Evolutionary conservation across 2,888 invertebrate genomes (phyloP).

Genomic region (Napeogenes sylphis): DNA sequence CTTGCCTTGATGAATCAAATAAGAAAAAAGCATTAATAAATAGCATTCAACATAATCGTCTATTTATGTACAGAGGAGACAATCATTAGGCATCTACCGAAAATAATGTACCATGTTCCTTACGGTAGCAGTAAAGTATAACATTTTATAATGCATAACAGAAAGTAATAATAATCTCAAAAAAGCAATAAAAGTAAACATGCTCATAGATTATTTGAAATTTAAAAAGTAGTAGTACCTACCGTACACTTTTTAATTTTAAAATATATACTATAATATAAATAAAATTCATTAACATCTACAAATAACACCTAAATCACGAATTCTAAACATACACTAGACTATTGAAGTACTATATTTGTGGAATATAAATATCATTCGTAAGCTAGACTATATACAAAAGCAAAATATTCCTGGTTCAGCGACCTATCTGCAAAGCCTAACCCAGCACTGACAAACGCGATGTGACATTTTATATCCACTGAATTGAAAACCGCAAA

Average conservation of each 20-base stretch:
- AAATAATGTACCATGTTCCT: too few relatives aligned
- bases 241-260: background rate
- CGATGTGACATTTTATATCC: background rate
- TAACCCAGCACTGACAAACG: background rate
- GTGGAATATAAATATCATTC: background rate
- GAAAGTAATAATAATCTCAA: too few relatives aligned
- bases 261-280: background rate
- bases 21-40: too few relatives aligned
- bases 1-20: too few relatives aligned
- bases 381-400: background rate
- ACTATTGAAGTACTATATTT: background rate
- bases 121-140: too few relatives aligned
- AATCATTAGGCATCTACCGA: too few relatives aligned
- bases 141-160: too few relatives aligned
- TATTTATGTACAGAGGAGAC: too few relatives aligned
- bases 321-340: constrained; percentile 2
- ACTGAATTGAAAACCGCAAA: constrained; percentile 1
- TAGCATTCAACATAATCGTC: too few relatives aligned
- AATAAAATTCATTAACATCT: background rate
- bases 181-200: too few relatives aligned
- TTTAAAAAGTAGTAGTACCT: too few relatives aligned
- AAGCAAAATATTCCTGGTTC: constrained; percentile 3
- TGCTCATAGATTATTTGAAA: too few relatives aligned
- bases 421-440: constrained; percentile 2
- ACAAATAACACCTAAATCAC: background rate